phyloP scores from a whole-genome alignment of 2,888 invertebrate genomes.

The Pocota personata region DNA sequence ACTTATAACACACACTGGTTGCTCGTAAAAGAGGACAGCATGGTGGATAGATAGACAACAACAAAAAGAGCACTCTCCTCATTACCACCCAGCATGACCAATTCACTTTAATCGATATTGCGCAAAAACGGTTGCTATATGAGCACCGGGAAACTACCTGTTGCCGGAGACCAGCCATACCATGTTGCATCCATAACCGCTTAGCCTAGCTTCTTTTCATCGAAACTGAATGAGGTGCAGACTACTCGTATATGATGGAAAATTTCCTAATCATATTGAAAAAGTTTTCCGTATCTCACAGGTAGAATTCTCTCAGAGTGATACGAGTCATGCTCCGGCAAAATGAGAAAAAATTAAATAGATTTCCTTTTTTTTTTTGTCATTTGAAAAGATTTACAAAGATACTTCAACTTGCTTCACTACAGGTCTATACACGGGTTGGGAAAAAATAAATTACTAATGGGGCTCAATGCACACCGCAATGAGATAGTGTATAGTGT shows the following conservation, averaged over 20 bases:
- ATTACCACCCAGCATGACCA: conserved; percentile 69
- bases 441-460: conserved; percentile 39
- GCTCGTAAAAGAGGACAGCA: conserved; percentile 1
- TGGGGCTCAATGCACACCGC: conserved; percentile 45
- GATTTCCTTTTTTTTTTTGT: conserved; percentile 26
- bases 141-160: conserved; percentile 34
- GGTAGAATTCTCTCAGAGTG: background rate
- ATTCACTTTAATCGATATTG: conserved; percentile 63
- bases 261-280: conserved; percentile 30
- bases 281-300: background rate
- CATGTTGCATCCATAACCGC: background rate
- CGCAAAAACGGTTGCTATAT: conserved; percentile 40
- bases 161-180: conserved; percentile 18
- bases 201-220: conserved; percentile 6
- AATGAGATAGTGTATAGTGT: conserved; percentile 5
- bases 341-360: conserved; percentile 6
- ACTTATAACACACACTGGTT: conserved; percentile 15
- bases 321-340: conserved; percentile 11
- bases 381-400: conserved; percentile 15
- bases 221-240: conserved; percentile 1
- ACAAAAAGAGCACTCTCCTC: conserved; percentile 20
- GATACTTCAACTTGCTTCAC: conserved; percentile 37
- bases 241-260: background rate
- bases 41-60: background rate
- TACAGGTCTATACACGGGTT: background rate